These are phyloP conservation scores for Oasisia sp. DNA, from an alignment of 2,888 invertebrate species.

Conservation along the genomic window DNA sequence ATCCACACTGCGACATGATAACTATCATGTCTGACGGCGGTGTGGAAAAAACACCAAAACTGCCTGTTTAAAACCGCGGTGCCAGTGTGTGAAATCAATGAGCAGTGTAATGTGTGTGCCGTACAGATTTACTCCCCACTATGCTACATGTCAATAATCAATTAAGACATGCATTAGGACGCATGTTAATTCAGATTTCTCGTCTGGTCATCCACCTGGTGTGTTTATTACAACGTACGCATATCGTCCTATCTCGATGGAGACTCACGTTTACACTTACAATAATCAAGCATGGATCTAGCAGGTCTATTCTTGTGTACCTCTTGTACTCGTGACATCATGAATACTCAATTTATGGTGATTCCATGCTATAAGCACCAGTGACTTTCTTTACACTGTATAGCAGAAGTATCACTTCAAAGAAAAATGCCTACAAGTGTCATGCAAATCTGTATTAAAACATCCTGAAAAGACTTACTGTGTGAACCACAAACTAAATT, in stretches of 20 bases:
- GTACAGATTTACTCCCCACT: neutral
- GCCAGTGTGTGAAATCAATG: neutral
- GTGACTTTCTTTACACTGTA: neutral
- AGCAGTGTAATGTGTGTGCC: neutral
- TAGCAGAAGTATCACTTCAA: neutral
- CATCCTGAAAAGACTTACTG: neutral
- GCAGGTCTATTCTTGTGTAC: constrained; percentile 4
- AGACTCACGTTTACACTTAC: neutral
- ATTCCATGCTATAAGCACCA: too few relatives aligned
- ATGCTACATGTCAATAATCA: constrained; percentile 17
- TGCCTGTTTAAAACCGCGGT: neutral
- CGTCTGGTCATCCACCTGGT: constrained; percentile 12
- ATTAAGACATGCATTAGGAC: neutral
- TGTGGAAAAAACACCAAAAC: neutral
- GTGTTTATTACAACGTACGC: neutral
- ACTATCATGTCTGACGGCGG: too few relatives aligned
- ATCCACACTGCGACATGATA: neutral
- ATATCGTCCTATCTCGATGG: neutral
- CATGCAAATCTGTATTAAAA: neutral
- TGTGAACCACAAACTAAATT: neutral
- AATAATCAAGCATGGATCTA: neutral
- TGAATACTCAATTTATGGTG: too few relatives aligned
- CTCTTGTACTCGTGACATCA: neutral
- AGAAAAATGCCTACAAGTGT: neutral
- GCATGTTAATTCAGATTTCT: neutral